Conservation (phyloP, 2,113 vertebrate genomes). For the Dryoscopus gambensis region DNA sequence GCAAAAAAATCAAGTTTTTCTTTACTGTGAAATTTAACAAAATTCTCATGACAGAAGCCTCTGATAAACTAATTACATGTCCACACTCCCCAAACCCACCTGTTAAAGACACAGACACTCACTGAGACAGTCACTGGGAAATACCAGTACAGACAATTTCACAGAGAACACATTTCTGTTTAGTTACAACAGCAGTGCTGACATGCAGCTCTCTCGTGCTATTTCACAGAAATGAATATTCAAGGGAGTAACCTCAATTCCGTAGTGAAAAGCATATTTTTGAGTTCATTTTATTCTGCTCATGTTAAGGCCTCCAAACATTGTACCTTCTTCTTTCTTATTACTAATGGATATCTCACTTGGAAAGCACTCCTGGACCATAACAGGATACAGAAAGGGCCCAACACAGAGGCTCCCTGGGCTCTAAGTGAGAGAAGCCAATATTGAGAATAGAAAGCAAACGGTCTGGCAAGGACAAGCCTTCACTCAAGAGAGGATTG, state of each 20-base stretch:
- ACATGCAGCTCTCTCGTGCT: not conserved
- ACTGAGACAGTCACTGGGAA: not conserved
- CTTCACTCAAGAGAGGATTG: not conserved
- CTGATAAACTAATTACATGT: not conserved
- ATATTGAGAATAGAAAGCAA: not conserved
- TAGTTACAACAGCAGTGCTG: not conserved
- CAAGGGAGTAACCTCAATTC: not conserved
- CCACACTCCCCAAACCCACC: not conserved
- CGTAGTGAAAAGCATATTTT: not conserved
- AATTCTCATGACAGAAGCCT: not conserved
- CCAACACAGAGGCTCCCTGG: not conserved
- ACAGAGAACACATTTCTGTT: not conserved
- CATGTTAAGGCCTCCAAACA: not conserved
- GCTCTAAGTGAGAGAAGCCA: not conserved
- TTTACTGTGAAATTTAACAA: not conserved
- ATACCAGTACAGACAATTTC: not conserved
- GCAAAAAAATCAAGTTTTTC: not conserved
- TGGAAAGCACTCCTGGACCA: not conserved
- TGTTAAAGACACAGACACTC: not conserved
- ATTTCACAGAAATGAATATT: not conserved
- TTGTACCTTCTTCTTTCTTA: not conserved
- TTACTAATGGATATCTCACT: not conserved
- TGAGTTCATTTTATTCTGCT: not conserved
- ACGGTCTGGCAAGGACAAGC: not conserved
- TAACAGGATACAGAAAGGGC: not conserved